These are phyloP conservation scores for Parazoanthus swiftii DNA, from an alignment of 92 coral and sea anemone species.

Conservation along the genomic window DNA sequence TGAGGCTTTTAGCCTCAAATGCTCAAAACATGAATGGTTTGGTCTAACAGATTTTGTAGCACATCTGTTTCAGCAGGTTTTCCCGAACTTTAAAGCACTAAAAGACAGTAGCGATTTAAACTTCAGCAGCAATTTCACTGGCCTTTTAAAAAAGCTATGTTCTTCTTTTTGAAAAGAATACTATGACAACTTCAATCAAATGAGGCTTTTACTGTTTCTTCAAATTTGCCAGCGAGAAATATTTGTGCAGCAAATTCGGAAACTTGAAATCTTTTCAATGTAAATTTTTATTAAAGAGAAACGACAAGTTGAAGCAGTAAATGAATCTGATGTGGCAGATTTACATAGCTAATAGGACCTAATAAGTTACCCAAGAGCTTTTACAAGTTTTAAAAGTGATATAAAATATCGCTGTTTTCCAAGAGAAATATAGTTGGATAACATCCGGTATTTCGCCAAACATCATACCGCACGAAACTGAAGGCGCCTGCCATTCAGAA, in stretches of 20 bases:
- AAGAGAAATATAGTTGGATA: background rate
- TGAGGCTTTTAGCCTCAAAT: too few relatives aligned
- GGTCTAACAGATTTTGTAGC: background rate
- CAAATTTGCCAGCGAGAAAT: background rate
- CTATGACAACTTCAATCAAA: background rate
- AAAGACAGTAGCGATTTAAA: background rate
- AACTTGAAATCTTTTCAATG: background rate
- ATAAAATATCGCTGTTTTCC: constrained; percentile 20
- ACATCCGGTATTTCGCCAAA: constrained; percentile 1
- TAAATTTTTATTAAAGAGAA: background rate
- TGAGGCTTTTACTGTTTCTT: background rate
- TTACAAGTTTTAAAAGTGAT: background rate
- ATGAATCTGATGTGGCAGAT: constrained; percentile 24
- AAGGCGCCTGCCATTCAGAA: background rate
- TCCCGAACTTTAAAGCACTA: background rate
- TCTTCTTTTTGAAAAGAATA: too few relatives aligned
- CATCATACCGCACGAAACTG: background rate
- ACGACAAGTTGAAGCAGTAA: constrained; percentile 11
- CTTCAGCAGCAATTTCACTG: background rate
- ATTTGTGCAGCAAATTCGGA: background rate
- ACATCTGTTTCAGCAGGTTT: background rate
- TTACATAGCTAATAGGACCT: constrained; percentile 30
- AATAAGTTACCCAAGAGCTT: constrained; percentile 20
- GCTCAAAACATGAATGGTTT: background rate
- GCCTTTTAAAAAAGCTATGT: background rate